These are phyloP conservation scores for Andrena minutula DNA, from an alignment of 2,888 invertebrate genomes.

Conservation along the genomic window DNA sequence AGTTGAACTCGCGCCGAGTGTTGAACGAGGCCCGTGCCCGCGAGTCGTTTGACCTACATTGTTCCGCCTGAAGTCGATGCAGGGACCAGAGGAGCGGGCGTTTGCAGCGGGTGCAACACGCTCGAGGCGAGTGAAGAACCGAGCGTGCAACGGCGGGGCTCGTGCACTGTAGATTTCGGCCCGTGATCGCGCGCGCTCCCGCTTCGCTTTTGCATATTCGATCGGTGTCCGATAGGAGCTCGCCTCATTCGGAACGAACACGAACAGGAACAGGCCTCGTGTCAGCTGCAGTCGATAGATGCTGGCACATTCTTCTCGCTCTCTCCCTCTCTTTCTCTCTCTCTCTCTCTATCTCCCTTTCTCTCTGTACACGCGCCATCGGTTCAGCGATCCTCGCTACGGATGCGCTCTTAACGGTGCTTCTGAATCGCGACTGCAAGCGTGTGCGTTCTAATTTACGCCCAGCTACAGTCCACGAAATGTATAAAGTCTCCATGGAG, in stretches of 20 bases:
- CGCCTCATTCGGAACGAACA: slow-evolving; percentile 12
- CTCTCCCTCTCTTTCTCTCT: background rate
- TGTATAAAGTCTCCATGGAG: background rate
- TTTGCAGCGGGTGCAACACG: slow-evolving; percentile 25
- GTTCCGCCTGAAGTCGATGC: slow-evolving; percentile 51
- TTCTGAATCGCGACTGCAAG: slow-evolving; percentile 1
- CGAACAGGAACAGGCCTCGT: slow-evolving; percentile 21
- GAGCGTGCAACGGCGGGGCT: slow-evolving; percentile 28
- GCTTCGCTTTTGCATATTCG: slow-evolving; percentile 53
- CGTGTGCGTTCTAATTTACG: slow-evolving; percentile 1
- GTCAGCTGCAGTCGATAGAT: slow-evolving; percentile 53
- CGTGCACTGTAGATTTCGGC: slow-evolving; percentile 46
- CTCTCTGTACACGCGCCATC: slow-evolving; percentile 6
- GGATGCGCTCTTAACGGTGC: slow-evolving; percentile 22
- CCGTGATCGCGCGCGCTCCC: slow-evolving; percentile 37
- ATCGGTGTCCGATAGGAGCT: slow-evolving; percentile 51
- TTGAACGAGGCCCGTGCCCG: slow-evolving; percentile 35
- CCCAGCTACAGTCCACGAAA: background rate
- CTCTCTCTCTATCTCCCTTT: background rate
- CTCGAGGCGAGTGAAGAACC: slow-evolving; percentile 40
- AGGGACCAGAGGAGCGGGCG: slow-evolving; percentile 10
- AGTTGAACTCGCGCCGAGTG: slow-evolving; percentile 45
- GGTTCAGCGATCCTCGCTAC: background rate
- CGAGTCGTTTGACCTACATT: slow-evolving; percentile 65
- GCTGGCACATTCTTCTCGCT: slow-evolving; percentile 18